Percentiles rank a stretch among this genome's conserved stretches.
Evolutionary conservation across 2,113 vertebrate genomes (phyloP).

Genomic region (Pachyramphus minor): DNA sequence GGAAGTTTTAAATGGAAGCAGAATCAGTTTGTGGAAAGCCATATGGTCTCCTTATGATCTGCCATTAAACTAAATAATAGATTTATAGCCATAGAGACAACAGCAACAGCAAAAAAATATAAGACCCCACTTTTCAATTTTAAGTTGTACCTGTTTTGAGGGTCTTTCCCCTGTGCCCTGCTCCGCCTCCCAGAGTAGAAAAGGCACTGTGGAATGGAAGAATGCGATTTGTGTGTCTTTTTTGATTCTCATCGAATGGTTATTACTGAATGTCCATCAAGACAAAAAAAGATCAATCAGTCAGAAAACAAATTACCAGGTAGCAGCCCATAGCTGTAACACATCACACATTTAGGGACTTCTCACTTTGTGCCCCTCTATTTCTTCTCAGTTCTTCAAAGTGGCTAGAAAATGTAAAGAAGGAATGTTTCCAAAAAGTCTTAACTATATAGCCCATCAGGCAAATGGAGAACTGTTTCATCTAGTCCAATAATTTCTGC

Average conservation of each 20-base stretch:
- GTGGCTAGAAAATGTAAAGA: not conserved
- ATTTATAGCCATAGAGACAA: constrained; percentile 21
- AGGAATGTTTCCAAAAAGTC: not conserved
- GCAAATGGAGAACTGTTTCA: not conserved
- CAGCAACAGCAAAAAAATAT: not conserved
- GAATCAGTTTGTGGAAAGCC: constrained; percentile 20
- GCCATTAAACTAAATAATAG: constrained; percentile 29
- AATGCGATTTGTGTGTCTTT: not conserved
- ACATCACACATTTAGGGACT: not conserved
- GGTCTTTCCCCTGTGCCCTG: no score
- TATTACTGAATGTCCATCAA: not conserved
- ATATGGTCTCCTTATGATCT: constrained; percentile 37
- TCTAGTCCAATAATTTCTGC: not conserved
- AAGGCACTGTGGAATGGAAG: not conserved
- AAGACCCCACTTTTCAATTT: not conserved
- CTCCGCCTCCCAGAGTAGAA: no score
- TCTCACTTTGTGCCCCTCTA: not conserved
- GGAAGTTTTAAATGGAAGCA: constrained; percentile 26
- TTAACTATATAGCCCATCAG: not conserved
- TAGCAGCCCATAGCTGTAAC: not conserved
- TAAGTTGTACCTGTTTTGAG: not conserved
- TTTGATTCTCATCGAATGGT: not conserved
- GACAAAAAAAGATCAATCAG: not conserved
- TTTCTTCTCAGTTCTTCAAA: not conserved
- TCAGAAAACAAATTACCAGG: not conserved